Base-by-base conservation (phyloP, 1,140 invertebrate genomes). In the Drosophila triauraria region DNA sequence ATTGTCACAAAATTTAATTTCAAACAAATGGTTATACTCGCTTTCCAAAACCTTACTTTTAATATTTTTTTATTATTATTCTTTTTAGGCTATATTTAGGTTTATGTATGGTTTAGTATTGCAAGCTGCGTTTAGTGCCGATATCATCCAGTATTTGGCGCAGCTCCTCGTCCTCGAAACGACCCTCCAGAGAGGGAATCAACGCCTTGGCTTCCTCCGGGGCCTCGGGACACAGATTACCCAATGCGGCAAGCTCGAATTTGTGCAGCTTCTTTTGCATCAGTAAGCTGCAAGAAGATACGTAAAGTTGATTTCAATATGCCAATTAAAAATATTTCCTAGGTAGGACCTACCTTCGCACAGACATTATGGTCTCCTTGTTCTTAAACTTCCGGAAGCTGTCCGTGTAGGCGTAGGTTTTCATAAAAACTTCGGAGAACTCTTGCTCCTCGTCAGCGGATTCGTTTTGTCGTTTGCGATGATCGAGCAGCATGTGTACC, bases 391-490 rank as follows among this genome's bases (percentile, higher is more conserved):
- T 98, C 25, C 97, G 95, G 93, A 99, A 99, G 82, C 98, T 95
- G 85, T 98, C 97, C 32, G 98, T 99, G 86, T 99, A 99, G 53
- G 98, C 98, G 4, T 99, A 94, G 1, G 98, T 99, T 93, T 99
- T 99, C 95, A 98, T 97, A 91, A 99, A 99, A 20, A 99, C 98
- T 93, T 99, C 98, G 0, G 98, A 99, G 90, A 99, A 96, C 93
- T 99, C 98, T 93, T 99, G 98, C 92, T 99, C 99, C 80, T 99
- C 99, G 93, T 99, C 99, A 2, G 98, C 98, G 57, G 96, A 98
- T 94, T 99, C 98, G 93, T 99, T 99, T 93, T 99, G 98, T 40
- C 97, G 96, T 94, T 99, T 99, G 54, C 99, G 95, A 93, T 99
- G 98, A 91, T 99, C 98, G 71, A 99, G 93, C 64, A 99, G 94